phyloP scores from a whole-genome alignment of 2,888 invertebrate species.

The Dasysyrphus albostriatus region DNA sequence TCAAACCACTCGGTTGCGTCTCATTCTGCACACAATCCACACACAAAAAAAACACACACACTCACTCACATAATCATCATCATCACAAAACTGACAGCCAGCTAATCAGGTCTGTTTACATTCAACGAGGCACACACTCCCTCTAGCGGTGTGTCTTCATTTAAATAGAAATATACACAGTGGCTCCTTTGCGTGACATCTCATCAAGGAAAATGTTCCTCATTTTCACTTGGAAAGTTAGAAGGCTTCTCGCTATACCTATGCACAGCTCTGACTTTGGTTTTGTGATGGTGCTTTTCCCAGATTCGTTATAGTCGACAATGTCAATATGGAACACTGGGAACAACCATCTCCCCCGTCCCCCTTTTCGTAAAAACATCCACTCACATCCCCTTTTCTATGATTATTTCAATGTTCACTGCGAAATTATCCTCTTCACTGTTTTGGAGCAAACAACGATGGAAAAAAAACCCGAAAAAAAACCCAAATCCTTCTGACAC shows the following conservation, averaged over 20 bases:
- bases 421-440: conserved; percentile 69
- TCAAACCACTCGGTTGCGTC: conserved; percentile 17
- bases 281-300: conserved; percentile 5
- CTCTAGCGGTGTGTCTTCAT: conserved; percentile 48
- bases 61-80: conserved; percentile 28
- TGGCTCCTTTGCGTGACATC: conserved; percentile 38
- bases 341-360: not conserved
- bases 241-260: conserved; percentile 47
- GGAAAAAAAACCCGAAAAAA: conserved; percentile 4
- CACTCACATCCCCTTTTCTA: conserved; percentile 2
- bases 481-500: conserved; percentile 66
- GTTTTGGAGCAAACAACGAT: conserved; percentile 20
- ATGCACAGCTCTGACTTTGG: not conserved
- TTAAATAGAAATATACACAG: conserved; percentile 42
- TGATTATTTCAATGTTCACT: conserved; percentile 68
- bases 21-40: conserved; percentile 21
- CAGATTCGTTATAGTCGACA: conserved; percentile 69
- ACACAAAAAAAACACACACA: not conserved
- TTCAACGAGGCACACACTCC: conserved; percentile 57
- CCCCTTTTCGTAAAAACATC: not conserved
- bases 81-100: conserved; percentile 42
- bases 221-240: conserved; percentile 62
- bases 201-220: conserved; percentile 56
- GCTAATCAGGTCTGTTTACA: conserved; percentile 74
- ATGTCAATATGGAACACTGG: conserved; percentile 58